Evolutionary conservation across 2,888 invertebrate genomes (phyloP).

Genomic region (Clusia tigrina): DNA sequence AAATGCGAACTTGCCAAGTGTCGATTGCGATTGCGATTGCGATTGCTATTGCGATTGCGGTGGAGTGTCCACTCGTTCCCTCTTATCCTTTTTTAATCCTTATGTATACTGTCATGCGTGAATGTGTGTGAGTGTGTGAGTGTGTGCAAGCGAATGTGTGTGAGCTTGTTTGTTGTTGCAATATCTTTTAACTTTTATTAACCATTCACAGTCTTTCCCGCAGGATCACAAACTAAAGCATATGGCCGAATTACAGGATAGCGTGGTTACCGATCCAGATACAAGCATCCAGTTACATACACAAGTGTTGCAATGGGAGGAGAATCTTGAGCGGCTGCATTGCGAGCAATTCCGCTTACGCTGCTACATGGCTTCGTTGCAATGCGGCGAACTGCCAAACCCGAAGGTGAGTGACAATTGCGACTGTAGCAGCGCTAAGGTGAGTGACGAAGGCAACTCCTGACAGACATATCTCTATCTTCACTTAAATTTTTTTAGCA

Average conservation of each 20-base stretch:
- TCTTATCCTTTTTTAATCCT: no score
- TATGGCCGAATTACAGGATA: conserved; percentile 98
- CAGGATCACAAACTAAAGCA: conserved; percentile 97
- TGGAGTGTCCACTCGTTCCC: neutral
- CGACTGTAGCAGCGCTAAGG: neutral
- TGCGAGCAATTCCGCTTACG: conserved; percentile 96
- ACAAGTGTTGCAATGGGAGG: conserved; percentile 96
- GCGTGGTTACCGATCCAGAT: conserved; percentile 93
- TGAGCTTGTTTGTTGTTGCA: conserved; percentile 38
- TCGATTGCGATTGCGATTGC: neutral
- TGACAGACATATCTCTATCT: no score
- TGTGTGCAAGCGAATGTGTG: no score
- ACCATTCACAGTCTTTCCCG: conserved; percentile 42
- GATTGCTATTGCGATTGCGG: neutral
- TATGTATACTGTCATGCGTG: neutral
- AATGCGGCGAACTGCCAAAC: conserved; percentile 94
- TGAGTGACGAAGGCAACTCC: no score
- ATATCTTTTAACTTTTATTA: no score
- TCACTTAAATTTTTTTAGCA: no score
- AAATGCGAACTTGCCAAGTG: no score
- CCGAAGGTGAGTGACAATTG: conserved; percentile 94
- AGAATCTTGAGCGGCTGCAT: conserved; percentile 93
- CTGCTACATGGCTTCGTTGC: conserved; percentile 97
- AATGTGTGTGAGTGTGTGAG: conserved; percentile 24
- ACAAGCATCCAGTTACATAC: conserved; percentile 90